These are phyloP conservation scores for Tetrapedia diversipes DNA, from an alignment of 2,888 invertebrate species.

Conservation along the genomic window DNA sequence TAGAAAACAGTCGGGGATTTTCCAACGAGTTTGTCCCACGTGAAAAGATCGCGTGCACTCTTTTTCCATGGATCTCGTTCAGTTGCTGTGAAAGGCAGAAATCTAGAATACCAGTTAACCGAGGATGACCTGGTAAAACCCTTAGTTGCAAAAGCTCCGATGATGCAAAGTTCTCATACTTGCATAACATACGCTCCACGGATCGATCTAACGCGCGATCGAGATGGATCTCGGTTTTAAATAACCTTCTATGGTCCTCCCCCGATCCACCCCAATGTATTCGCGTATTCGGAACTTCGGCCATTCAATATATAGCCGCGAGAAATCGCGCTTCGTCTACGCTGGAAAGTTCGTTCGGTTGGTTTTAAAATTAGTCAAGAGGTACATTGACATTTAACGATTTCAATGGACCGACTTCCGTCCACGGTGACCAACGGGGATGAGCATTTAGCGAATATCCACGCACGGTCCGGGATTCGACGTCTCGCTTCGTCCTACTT, in stretches of 20 bases:
- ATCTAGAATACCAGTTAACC: slow-evolving; percentile 62
- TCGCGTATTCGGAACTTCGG: slow-evolving; percentile 27
- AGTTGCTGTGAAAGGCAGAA: slow-evolving; percentile 63
- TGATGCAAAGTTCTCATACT: slow-evolving; percentile 62
- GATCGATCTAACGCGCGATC: slow-evolving; percentile 24
- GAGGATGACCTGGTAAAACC: slow-evolving; percentile 66
- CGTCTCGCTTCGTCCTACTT: slow-evolving; percentile 80
- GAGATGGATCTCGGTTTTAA: background rate
- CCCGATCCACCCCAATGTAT: slow-evolving; percentile 9
- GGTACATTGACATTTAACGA: slow-evolving; percentile 50
- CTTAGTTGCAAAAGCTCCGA: slow-evolving; percentile 66
- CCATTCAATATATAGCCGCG: background rate
- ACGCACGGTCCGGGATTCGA: slow-evolving; percentile 72
- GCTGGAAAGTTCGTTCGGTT: slow-evolving; percentile 3
- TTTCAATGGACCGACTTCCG: slow-evolving; percentile 50
- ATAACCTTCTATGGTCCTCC: slow-evolving; percentile 24
- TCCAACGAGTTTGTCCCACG: slow-evolving; percentile 18
- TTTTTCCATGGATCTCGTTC: slow-evolving; percentile 56
- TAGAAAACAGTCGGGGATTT: slow-evolving; percentile 6
- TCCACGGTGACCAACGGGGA: slow-evolving; percentile 63
- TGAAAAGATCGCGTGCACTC: slow-evolving; percentile 41
- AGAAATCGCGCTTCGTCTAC: slow-evolving; percentile 7
- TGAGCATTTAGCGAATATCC: slow-evolving; percentile 79
- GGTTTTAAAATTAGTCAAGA: slow-evolving; percentile 52
- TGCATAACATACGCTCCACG: slow-evolving; percentile 57